Evolutionary conservation across 2,797 vertebrate species (phyloP), one percentile per base, ranked within the genome.

Genomic region (Etheostoma nigrum): DNA sequence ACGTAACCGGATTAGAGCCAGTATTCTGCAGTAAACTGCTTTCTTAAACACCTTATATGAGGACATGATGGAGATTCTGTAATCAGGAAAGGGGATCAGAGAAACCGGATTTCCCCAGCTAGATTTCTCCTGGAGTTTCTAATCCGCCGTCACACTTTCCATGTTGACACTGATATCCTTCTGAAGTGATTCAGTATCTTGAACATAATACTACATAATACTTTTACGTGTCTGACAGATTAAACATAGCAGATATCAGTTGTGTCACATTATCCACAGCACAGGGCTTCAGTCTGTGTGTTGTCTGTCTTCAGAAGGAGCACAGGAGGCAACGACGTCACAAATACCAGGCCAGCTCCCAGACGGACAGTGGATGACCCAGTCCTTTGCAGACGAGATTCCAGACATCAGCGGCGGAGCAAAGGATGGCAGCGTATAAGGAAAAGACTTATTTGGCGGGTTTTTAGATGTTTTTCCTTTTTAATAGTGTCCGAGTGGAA

Each of bases 281-380:
- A 21, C 27, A 48, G n/a, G 3, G 14, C 30, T 45, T 67, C 14
- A 63, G 13, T 40, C 19, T 53, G 14, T 74, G 19, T 76, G 47
- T 63, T 9, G 0, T 82, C 8, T 49, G 18, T 70, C 53, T 58
- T 6, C 77, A 94, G 90, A 92, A n/a, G 82, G 85, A 53, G 76
- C 75, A 21, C 92, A 91, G 80, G 93, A 89, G 44, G 82, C 89
- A 9, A 84, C 88, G 42, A 72, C 86, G 0, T 95, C 94, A 21
- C 92, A 87, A 12, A 72, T 79, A 0, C 55, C 94, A 18, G 76
- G 91, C 1, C 94, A 95, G 25, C 84, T 96, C 74, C 94, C 95
- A 2, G 96, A 97, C 0, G 96, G 96, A 76, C 96, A 97, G 62
- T 98, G 97, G 97, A 95, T 97, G 95, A 92, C 91, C 0, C 96